phyloP scores from a whole-genome alignment of 2,113 vertebrate species.

The Callopanchax toddi region DNA sequence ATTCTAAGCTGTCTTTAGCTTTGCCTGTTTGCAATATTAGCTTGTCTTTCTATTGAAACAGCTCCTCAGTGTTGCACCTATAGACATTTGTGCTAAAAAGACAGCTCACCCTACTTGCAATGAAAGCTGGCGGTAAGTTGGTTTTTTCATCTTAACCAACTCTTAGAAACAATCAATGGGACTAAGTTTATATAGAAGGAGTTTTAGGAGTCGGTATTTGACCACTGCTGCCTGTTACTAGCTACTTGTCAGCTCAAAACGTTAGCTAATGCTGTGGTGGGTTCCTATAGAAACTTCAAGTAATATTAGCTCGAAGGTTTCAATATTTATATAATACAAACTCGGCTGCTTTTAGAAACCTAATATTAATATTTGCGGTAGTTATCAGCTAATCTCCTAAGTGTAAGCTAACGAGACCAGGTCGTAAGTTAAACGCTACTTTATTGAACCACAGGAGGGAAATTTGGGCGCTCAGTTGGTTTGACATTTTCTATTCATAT shows the following conservation, averaged over 20 bases:
- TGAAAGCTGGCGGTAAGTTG: conserved; percentile 84
- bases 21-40: conserved; percentile 5
- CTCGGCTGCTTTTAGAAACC: fast-evolving
- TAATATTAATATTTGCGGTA: not conserved
- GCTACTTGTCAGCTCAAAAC: conserved; percentile 3
- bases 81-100: conserved; percentile 4
- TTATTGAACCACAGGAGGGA: conserved; percentile 71
- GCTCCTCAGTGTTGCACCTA: conserved; percentile 13
- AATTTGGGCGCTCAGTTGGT: conserved; percentile 74
- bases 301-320: not conserved
- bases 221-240: not conserved
- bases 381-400: not conserved
- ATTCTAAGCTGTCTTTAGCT: not conserved
- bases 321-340: not conserved
- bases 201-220: not conserved
- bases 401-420: not conserved
- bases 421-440: not conserved
- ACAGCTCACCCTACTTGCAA: conserved; percentile 68
- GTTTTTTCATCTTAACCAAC: not conserved
- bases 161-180: fast-evolving
- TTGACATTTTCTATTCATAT: too few relatives aligned
- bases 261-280: conserved; percentile 13
- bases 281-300: not conserved
- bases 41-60: conserved; percentile 21
- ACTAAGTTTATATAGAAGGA: too few relatives aligned